These are phyloP conservation scores for Calonectris borealis DNA, from an alignment of 2,113 vertebrate genomes.

Conservation along the genomic window DNA sequence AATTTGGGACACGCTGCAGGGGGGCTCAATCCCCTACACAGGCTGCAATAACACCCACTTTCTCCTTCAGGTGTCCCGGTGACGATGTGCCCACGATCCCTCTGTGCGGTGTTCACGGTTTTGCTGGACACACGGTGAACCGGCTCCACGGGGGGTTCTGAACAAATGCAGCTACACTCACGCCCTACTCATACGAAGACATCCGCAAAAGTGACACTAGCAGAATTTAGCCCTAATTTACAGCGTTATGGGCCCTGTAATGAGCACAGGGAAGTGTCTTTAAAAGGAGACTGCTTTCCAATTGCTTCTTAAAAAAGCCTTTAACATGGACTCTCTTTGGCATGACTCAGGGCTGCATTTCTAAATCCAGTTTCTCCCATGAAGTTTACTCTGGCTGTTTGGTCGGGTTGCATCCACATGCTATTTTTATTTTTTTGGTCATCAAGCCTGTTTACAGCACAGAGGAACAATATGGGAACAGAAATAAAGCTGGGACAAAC, in stretches of 20 bases:
- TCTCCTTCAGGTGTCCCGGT: neutral
- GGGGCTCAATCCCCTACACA: neutral
- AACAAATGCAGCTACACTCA: neutral
- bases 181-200: neutral
- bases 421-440: conserved; percentile 31
- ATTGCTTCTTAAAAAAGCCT: neutral
- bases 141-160: neutral
- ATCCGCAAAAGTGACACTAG: rapidly evolving
- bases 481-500: conserved; percentile 34
- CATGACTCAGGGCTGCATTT: neutral
- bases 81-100: rapidly evolving
- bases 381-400: neutral
- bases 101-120: neutral
- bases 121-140: neutral
- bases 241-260: neutral
- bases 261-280: neutral
- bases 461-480: conserved; percentile 42
- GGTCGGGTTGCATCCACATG: neutral
- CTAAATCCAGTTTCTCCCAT: conserved; percentile 26
- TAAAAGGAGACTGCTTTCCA: conserved; percentile 14
- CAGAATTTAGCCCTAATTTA: neutral
- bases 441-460: neutral
- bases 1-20: rapidly evolving
- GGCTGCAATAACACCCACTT: neutral
- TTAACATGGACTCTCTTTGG: neutral